phyloP scores from a whole-genome alignment of 1,140 invertebrate genomes.

The Meloidogyne hapla region DNA sequence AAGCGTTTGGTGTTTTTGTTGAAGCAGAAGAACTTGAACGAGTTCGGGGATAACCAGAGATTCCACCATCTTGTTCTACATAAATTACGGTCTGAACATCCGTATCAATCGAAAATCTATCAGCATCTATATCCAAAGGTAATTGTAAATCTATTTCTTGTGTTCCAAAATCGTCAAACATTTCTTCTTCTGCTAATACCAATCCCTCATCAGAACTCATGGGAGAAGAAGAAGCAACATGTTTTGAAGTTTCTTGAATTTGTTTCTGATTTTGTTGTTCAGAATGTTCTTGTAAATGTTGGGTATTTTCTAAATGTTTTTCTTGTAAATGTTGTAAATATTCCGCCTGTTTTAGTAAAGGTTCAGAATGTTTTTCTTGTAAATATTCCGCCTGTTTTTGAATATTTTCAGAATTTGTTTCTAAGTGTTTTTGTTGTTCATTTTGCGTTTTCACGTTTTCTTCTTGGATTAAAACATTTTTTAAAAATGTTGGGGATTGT shows the following conservation, averaged over 20 bases:
- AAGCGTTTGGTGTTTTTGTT: background rate
- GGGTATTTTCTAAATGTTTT: background rate
- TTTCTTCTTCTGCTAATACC: conserved; percentile 17
- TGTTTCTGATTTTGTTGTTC: background rate
- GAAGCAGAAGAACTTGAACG: conserved; percentile 14
- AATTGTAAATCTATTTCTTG: background rate
- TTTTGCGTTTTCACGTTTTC: no score
- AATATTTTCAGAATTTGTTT: background rate
- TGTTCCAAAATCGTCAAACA: background rate
- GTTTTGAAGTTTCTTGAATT: background rate
- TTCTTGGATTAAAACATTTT: no score
- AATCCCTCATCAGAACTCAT: conserved; percentile 33
- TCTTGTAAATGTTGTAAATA: background rate
- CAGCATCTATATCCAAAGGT: background rate
- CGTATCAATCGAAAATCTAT: conserved; percentile 40
- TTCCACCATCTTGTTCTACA: conserved; percentile 16
- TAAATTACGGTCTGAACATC: conserved; percentile 43
- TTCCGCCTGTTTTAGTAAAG: no score
- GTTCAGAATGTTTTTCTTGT: background rate
- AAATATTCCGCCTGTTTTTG: no score
- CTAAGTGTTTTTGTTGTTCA: background rate
- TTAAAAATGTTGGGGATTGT: no score
- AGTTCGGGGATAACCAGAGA: background rate
- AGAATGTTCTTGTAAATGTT: background rate
- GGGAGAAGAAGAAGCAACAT: conserved; percentile 6